Evolutionary conservation across 1,140 invertebrate species (phyloP).

Genomic region (Hermetia illucens): DNA sequence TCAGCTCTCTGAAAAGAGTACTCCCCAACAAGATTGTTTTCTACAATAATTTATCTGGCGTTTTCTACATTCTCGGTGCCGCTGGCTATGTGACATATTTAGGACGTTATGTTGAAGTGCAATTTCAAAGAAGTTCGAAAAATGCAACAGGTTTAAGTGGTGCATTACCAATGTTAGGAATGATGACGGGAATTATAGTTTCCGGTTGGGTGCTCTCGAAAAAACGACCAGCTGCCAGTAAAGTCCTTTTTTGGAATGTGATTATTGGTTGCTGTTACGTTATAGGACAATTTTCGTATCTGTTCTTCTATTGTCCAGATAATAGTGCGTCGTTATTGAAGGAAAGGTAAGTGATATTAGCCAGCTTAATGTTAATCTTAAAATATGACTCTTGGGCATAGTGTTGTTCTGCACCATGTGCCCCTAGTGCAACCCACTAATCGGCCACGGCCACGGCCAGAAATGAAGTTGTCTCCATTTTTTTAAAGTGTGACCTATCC

Average conservation of each 20-base stretch:
- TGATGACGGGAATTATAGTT: conserved; percentile 44
- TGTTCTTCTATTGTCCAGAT: conserved; percentile 42
- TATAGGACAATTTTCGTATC: conserved; percentile 34
- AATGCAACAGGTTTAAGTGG: conserved; percentile 47
- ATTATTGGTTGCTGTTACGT: conserved; percentile 40
- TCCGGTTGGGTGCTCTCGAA: conserved; percentile 47
- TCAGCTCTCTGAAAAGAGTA: conserved; percentile 39
- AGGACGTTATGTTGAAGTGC: conserved; percentile 56
- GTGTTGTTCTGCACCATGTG: too few species aligned
- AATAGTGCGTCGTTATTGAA: conserved; percentile 11
- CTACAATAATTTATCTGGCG: conserved; percentile 39
- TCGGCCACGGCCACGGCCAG: too few species aligned
- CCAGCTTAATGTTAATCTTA: too few species aligned
- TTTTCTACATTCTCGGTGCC: conserved; percentile 48
- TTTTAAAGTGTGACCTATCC: too few species aligned
- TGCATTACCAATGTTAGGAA: conserved; percentile 38
- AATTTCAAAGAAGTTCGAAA: conserved; percentile 46
- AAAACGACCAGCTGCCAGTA: conserved; percentile 42
- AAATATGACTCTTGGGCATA: too few species aligned
- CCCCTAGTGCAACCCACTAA: too few species aligned
- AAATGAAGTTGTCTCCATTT: too few species aligned
- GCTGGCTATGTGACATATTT: conserved; percentile 53
- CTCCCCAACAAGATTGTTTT: conserved; percentile 43
- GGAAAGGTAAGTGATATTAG: conserved; percentile 19
- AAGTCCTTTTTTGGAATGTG: conserved; percentile 48